Percentiles rank a stretch among this genome's conserved stretches.
These are phyloP conservation scores for Nothocercus julius DNA, from an alignment of 2,113 vertebrate species.

Conservation along the genomic window DNA sequence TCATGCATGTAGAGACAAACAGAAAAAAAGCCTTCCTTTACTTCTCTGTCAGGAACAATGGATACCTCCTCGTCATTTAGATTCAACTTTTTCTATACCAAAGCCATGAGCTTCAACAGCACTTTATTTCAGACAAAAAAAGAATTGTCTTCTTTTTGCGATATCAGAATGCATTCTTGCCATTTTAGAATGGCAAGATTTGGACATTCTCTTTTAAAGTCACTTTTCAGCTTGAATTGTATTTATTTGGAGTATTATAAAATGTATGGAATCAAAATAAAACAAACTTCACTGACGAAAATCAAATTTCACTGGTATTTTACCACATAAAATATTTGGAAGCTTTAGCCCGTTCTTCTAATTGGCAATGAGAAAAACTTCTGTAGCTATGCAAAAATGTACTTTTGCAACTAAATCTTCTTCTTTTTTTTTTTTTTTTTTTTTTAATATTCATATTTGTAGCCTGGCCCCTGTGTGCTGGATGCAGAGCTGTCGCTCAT, in stretches of 20 bases:
- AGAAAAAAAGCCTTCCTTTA: not conserved
- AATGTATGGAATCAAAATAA: not conserved
- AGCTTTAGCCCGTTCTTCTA: not conserved
- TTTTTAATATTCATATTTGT: not conserved
- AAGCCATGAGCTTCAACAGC: not conserved
- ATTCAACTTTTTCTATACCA: not conserved
- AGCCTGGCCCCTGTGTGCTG: rapidly evolving
- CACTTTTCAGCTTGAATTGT: not conserved
- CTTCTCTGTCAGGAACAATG: not conserved
- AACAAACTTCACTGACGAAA: not conserved
- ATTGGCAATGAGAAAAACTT: not conserved
- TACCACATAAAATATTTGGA: not conserved
- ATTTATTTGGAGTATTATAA: not conserved
- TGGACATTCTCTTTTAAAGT: not conserved
- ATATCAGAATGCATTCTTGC: not conserved
- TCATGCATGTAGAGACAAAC: not conserved
- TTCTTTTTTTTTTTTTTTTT: no score
- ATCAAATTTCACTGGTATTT: not conserved
- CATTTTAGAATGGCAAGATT: not conserved
- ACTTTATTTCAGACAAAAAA: not conserved
- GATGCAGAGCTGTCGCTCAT: rapidly evolving
- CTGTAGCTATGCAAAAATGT: not conserved
- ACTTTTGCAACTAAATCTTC: not conserved
- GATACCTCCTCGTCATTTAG: not conserved
- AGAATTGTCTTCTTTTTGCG: not conserved